Evolutionary conservation across 2,888 invertebrate species (phyloP), one percentile per base, ranked within the genome.

Genomic region (Penaeus monodon): DNA sequence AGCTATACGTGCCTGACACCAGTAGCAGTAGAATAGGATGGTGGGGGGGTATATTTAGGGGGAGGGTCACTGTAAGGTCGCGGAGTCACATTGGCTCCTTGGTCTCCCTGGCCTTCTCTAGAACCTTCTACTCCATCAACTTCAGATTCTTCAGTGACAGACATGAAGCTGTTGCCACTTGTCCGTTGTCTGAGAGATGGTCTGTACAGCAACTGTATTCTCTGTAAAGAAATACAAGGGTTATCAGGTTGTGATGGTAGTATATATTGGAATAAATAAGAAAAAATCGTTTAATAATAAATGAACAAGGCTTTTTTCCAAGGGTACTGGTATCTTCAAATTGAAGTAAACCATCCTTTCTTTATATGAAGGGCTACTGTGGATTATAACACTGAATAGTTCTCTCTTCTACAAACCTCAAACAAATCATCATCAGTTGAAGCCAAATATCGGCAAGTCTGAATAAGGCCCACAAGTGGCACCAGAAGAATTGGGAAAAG

Each of bases 21-120:
- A 0, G 97, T 97, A 1, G 97, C 97, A 8, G 97, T 97, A 63
- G 97, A 96, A 92, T 97, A 97, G 0, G 97, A 97, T 0, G 97
- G 97, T 3, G 98, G 98, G 0, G 98, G 97, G 0, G 97, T 97
- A 93, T 98, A 97, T 92, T 97, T 97, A 81, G 97, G 97, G 7
- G 97, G 97, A 2, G 97, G 96, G 93, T 97, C 97, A 73, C 89
- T 86, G 82, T 84, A 90, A 20, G 87, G 90, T 29, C 86, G 85
- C 2, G 88, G 84, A 24, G 85, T 81, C 6, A 27, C 83, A 24
- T 38, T 68, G 49, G 57, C 64, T 29, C 63, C 78, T 14, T 76
- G 63, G 64, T 83, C 83, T 17, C 83, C 83, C 49, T 70, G 70
- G 1, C 79, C 83, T 24, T 86, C 86, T 8, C 73, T 74, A 17